Base-by-base conservation (phyloP, 2,113 vertebrate species). In the Cephalopholis sonnerati region DNA sequence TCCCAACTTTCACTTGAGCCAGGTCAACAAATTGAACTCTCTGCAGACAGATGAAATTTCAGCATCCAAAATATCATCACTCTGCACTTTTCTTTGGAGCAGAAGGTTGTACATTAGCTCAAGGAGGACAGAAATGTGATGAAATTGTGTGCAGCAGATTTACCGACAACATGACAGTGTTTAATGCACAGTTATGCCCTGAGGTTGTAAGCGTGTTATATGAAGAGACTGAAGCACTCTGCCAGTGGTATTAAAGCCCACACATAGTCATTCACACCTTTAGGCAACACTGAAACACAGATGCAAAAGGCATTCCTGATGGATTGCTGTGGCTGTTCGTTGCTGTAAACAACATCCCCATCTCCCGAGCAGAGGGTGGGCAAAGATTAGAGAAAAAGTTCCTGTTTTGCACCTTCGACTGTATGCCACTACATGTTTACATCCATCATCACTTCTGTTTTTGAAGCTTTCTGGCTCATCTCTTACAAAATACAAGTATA, bases 201-300 rank as follows among this genome's bases (percentile, higher is more conserved):
- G 32, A 72, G 76, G 85, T 61, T 22, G 10, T 50, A 62, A 63
- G 46, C 66, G 27, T 81, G 18, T 72, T 63, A 61, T 69, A 84
- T 51, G 46, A 77, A 67, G 68, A 86, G 27, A 53, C 55, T 65
- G 61, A 74, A 29, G 67, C 54, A 36, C 44, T 74, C 20, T 0
- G 44, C 24, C 57, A 64, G 73, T 24, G 17, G 54, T 86, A 69
- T 81, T 69, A 80, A 77, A 88, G 62, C 71, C 80, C 75, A 87
- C 86, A 83, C 74, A 69, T 64, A 79, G 75, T 78, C 65, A 82
- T 75, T 88, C 46, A 59, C 58, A 84, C 65, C 75, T 88, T 75
- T 7, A 79, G 79, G 81, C 27, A 1, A 63, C 25, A 6, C 8
- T 65, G 57, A 80, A n/a, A 58, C 48, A 66, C 4, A 69, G 71